Evolutionary conservation across 2,113 vertebrate genomes (phyloP), one percentile per base, ranked within the genome.

Genomic region (Alouatta palliata): DNA sequence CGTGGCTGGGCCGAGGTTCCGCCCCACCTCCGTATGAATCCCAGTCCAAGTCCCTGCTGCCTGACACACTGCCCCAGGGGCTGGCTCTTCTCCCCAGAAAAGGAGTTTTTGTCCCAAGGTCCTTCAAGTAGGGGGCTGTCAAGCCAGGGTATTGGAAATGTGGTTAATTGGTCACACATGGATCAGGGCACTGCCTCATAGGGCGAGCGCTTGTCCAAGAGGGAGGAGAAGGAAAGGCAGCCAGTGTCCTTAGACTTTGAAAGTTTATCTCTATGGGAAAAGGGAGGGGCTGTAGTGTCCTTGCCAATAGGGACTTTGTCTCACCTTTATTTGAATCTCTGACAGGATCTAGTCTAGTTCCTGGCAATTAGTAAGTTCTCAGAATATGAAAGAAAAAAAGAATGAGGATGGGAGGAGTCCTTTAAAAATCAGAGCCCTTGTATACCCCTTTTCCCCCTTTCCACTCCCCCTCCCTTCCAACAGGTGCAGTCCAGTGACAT

Each of bases 211-310:
- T 76, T 45, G 10, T 37, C 45, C 35, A 25, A 5, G n/a, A 30
- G 32, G 45, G 8, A 43, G 35, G 20, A 25, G 12, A 10, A 6
- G 58, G 68, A 27, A 17, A 66, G 76, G 2, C 30, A 37, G 30
- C 47, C 32, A 2, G 4, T 23, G 8, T 21, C 21, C 14, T 40
- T 13, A 12, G 1, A 7, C 37, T 37, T n/a, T 73, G 47, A 73
- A 40, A 0, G 0, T 40, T 14, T 47, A 43, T 0, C 0, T 40
- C 4, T 80, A 0, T 40, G 1, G 6, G 30, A 14, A 12, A 76
- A 3, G 32, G 47, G 70, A 86, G 25, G 23, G 5, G 52, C 25
- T 56, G 32, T 16, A 16, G 5, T 43, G 35, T 76, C 19, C 43
- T 40, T 47, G 43, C 49, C 47, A 12, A 10, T 14, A 47, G 40